Conservation (phyloP, 2,888 invertebrate genomes). For the Diaphora mendica region DNA sequence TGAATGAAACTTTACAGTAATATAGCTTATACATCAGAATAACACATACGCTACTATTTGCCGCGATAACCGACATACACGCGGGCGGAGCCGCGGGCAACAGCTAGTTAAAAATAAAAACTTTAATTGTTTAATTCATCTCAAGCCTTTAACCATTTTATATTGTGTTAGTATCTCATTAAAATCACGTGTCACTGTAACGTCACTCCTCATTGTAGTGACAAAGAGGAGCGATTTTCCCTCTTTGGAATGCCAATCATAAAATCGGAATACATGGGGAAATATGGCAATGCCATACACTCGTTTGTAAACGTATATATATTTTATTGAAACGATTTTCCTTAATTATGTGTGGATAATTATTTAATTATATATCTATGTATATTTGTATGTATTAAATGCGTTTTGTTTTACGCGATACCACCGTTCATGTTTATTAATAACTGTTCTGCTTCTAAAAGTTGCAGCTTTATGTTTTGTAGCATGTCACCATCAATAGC, state of each 20-base stretch:
- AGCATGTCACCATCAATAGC: too few species aligned
- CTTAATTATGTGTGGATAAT: background rate
- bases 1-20: too few species aligned
- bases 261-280: background rate
- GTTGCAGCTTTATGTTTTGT: too few species aligned
- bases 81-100: too few species aligned
- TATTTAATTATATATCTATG: background rate
- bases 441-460: too few species aligned
- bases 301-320: background rate
- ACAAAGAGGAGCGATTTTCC: background rate
- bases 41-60: too few species aligned
- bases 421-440: background rate
- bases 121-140: too few species aligned
- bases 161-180: background rate
- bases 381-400: background rate
- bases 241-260: background rate
- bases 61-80: too few species aligned
- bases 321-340: slow-evolving; percentile 2
- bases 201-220: background rate
- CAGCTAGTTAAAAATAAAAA: too few species aligned
- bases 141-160: background rate
- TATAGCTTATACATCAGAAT: too few species aligned
- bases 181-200: background rate
- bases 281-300: background rate
- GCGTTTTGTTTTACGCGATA: background rate